Evolutionary conservation across 2,113 vertebrate species (phyloP).

Genomic region (Lepus timidus): DNA sequence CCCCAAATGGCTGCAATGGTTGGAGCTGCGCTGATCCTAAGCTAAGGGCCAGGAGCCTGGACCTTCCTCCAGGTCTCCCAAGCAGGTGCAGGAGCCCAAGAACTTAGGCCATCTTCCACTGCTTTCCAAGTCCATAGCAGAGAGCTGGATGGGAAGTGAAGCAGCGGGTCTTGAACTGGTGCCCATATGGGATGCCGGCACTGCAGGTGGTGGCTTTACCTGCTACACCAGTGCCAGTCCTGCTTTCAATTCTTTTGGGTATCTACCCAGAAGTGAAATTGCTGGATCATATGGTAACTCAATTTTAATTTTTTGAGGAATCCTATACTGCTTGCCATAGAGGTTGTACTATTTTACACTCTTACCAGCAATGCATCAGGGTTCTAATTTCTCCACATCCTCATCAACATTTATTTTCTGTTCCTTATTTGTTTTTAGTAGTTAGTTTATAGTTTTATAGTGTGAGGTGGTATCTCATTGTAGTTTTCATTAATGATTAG

Average conservation of each 20-base stretch:
- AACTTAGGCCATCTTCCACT: too few relatives aligned
- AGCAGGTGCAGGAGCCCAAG: too few relatives aligned
- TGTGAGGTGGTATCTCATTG: not conserved
- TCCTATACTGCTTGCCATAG: not conserved
- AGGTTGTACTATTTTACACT: not conserved
- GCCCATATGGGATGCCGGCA: too few relatives aligned
- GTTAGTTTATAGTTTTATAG: not conserved
- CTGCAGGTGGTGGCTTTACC: too few relatives aligned
- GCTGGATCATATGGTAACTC: not conserved
- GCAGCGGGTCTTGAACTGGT: too few relatives aligned
- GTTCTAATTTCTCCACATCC: not conserved
- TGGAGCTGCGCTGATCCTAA: too few relatives aligned
- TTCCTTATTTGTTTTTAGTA: not conserved
- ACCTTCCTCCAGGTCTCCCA: too few relatives aligned
- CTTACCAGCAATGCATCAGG: not conserved
- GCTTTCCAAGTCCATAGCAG: too few relatives aligned
- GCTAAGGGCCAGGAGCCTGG: too few relatives aligned
- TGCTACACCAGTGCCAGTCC: too few relatives aligned
- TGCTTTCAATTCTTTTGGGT: not conserved
- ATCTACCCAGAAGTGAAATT: not conserved
- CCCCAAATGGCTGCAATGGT: too few relatives aligned
- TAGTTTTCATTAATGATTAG: not conserved
- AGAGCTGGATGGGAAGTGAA: too few relatives aligned
- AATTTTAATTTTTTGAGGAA: constrained; percentile 24
- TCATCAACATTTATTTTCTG: not conserved